These are phyloP conservation scores for Barnardius zonarius DNA, from an alignment of 2,113 vertebrate species.

Conservation along the genomic window DNA sequence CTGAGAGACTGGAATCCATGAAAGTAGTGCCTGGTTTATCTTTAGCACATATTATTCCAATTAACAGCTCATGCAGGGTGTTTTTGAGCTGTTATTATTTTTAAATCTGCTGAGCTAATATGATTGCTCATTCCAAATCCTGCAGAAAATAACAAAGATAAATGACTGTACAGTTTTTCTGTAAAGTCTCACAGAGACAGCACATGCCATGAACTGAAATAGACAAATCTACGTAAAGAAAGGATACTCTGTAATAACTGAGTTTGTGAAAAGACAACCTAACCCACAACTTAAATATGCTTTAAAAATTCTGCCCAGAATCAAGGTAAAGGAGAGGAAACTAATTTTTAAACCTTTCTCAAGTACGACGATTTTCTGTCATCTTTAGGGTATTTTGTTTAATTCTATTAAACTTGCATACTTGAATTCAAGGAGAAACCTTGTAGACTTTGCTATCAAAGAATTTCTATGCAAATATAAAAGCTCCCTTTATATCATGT, in stretches of 20 bases:
- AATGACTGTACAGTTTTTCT: not conserved
- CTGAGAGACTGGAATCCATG: not conserved
- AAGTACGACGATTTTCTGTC: not conserved
- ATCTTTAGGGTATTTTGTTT: not conserved
- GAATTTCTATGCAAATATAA: not conserved
- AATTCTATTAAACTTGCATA: not conserved
- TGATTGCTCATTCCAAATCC: not conserved
- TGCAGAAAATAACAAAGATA: not conserved
- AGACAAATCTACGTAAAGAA: slow-evolving; percentile 9
- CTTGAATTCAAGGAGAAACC: not conserved
- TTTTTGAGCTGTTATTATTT: not conserved
- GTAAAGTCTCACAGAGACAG: not conserved
- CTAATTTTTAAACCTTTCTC: not conserved
- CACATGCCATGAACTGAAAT: not conserved
- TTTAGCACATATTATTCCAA: not conserved
- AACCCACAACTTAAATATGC: not conserved
- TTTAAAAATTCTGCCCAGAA: not conserved
- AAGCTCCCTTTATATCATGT: not conserved
- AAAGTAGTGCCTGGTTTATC: not conserved
- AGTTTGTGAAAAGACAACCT: not conserved
- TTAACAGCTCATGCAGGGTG: not conserved
- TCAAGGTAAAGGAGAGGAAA: not conserved
- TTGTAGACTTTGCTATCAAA: not conserved
- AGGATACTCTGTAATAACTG: not conserved
- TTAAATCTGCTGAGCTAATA: slow-evolving; percentile 5